A percentile compares a stretch with the other conserved stretches of the same genome.
Conservation (phyloP, 2,113 vertebrate species). For the Megaceryle torquata region DNA sequence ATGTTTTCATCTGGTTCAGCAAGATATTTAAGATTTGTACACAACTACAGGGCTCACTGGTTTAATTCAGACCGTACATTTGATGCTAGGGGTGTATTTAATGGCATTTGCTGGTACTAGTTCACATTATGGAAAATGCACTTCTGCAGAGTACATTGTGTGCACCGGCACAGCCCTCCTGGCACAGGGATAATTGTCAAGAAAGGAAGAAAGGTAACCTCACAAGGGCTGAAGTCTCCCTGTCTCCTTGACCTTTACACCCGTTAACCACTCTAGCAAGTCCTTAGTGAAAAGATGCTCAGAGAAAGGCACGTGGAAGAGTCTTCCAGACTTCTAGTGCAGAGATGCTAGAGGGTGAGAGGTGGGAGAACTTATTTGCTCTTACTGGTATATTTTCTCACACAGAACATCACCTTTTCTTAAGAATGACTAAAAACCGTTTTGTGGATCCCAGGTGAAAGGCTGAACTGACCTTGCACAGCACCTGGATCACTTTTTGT, state of each 20-base stretch:
- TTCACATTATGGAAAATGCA: neutral
- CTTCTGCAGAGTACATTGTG: accelerated
- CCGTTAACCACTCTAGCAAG: neutral
- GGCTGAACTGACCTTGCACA: neutral
- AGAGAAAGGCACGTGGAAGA: neutral
- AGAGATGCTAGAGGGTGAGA: neutral
- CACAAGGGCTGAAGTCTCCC: neutral
- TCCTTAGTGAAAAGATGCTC: neutral
- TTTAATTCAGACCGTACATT: neutral
- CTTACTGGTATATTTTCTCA: neutral
- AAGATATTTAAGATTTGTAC: neutral
- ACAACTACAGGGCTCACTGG: neutral
- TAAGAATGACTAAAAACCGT: neutral
- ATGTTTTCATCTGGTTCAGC: neutral
- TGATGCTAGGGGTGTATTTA: neutral
- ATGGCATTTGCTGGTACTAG: neutral
- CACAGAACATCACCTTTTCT: neutral
- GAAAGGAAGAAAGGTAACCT: neutral
- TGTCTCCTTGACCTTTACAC: neutral
- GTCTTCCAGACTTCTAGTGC: neutral
- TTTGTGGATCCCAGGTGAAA: neutral
- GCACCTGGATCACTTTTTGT: neutral
- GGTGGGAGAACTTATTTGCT: neutral
- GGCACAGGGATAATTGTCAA: neutral
- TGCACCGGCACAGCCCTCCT: neutral